These are phyloP conservation scores for Neoarius graeffei DNA, from an alignment of 2,113 vertebrate species.

Conservation along the genomic window DNA sequence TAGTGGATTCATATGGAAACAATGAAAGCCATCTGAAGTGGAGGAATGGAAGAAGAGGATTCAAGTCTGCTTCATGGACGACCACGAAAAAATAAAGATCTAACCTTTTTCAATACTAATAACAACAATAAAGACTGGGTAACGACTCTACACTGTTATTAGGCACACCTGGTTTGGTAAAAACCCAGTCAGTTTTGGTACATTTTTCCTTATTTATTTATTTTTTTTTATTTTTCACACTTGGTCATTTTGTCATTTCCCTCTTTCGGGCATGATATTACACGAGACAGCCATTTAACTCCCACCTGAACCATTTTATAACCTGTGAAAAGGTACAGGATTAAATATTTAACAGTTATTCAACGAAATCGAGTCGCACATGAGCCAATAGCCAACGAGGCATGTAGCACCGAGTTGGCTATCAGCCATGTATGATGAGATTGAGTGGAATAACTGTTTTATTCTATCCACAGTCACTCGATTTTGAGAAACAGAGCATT, in stretches of 20 bases:
- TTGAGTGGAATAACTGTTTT: no score
- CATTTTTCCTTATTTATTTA: no score
- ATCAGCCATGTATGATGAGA: no score
- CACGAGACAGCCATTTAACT: not conserved
- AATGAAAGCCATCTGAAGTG: constrained; percentile 18
- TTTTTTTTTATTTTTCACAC: not conserved
- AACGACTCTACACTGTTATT: not conserved
- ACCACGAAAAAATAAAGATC: not conserved
- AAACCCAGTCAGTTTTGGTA: not conserved
- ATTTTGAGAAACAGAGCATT: no score
- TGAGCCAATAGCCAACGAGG: no score
- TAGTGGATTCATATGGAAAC: constrained; percentile 26
- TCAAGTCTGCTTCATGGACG: constrained; percentile 2
- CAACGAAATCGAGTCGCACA: no score
- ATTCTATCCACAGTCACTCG: no score
- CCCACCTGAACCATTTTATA: not conserved
- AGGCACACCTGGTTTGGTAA: constrained; percentile 1
- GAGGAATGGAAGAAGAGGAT: constrained; percentile 10
- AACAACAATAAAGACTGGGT: not conserved
- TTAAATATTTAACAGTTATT: not conserved
- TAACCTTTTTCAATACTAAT: not conserved
- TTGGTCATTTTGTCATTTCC: not conserved
- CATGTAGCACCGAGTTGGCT: no score
- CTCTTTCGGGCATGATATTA: not conserved
- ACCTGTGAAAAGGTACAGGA: not conserved